Percentiles rank a stretch among this genome's conserved stretches.
phyloP scores from a whole-genome alignment of 2,888 invertebrate species.

The Hydrotaea cyrtoneurina region DNA sequence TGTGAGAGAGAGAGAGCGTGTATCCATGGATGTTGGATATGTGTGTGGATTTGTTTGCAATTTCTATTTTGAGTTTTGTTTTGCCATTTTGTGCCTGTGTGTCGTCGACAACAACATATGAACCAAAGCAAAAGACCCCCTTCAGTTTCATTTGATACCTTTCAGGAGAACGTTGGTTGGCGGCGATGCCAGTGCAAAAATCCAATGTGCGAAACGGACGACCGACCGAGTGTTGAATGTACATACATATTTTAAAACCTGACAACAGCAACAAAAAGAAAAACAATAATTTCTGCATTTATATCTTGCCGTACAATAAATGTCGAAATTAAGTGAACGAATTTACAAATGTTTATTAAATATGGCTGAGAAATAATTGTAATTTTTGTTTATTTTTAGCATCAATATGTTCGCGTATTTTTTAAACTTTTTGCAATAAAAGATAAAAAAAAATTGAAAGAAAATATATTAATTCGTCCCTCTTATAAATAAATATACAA shows the following conservation, averaged over 20 bases:
- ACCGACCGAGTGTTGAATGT: neutral
- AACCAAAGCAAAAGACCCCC: conserved; percentile 23
- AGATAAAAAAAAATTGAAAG: conserved; percentile 48
- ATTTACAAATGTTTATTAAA: neutral
- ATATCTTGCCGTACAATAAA: neutral
- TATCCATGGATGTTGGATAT: conserved; percentile 42
- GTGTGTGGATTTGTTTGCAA: conserved; percentile 34
- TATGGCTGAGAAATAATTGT: neutral
- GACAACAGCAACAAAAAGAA: conserved; percentile 14
- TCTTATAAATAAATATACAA: neutral
- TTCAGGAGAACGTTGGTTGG: conserved; percentile 47
- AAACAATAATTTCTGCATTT: conserved; percentile 55
- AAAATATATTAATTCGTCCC: conserved; percentile 18
- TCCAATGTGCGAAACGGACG: neutral
- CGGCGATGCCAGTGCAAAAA: conserved; percentile 23
- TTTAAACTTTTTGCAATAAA: conserved; percentile 57
- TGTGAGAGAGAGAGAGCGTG: neutral
- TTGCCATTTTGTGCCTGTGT: neutral
- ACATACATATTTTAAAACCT: neutral
- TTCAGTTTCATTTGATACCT: conserved; percentile 57
- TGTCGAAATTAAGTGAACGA: neutral
- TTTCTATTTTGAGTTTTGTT: conserved; percentile 51
- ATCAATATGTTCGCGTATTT: conserved; percentile 53
- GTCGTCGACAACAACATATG: conserved; percentile 23
- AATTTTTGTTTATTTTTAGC: conserved; percentile 38